Base-by-base conservation (phyloP, 2,888 invertebrate species). In the Drosophila subquinaria region DNA sequence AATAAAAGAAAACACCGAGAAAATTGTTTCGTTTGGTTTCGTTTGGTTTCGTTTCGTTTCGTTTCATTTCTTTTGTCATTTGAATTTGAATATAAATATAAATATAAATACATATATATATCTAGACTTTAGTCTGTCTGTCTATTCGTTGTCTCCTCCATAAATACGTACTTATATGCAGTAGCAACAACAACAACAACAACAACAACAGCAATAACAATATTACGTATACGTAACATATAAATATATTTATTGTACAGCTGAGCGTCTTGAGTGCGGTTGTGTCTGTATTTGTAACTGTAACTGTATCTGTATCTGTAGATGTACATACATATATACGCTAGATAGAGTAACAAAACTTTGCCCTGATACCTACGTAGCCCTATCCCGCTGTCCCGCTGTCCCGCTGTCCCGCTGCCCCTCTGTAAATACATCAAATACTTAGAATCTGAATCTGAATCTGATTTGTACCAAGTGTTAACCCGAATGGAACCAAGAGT, bases 41-140 rank as follows among this genome's bases (percentile, higher is more conserved):
- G 78, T 74, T 72, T 68, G 38, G 38, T 38, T 74, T 81, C n/a
- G n/a, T n/a, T n/a, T n/a, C 82, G 78, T 74, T 72, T 68, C 67
- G 70, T 83, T 82, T 86, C 82, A 83, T 88, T 88, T 88, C 86
- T 86, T 86, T 88, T 86, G 85, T 86, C 88, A 86, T 88, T 61
- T 67, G 66, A 78, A 78, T 77, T 85, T 81, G 82, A 88, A 85
- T 85, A 85, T 88, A 85, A 85, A 85, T 85, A 85, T 85, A 85
- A 79, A 82, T 74, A 87, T 88, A 85, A 85, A 85, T 85, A 85
- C 88, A 85, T 76, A 81, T 74, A 87, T 65, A 77, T 68, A 79
- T 50, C 50, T 68, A 70, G 48, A 62, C 61, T 71, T 78, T 72
- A 73, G 85, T 85, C 77, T 78, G 67, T 71, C 76, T 77, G 84